Base-by-base conservation (phyloP, 2,888 invertebrate species). In the Trachelus stipa region DNA sequence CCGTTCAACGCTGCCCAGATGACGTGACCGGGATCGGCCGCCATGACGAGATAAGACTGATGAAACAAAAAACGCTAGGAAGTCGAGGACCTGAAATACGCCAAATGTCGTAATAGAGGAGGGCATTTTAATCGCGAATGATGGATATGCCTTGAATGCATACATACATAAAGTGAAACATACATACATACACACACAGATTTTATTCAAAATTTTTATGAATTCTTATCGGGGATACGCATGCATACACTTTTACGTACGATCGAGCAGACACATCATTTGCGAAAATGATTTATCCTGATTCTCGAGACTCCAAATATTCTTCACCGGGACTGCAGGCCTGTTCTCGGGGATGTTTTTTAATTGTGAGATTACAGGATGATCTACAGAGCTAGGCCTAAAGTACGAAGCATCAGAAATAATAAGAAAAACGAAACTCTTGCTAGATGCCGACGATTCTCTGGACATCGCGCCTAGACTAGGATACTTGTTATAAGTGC, bases 11-110 rank as follows among this genome's bases (percentile, higher is more conserved):
- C 90, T 37, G 89, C 89, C 34, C 89, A 90, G 84, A 89, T 89
- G 88, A 90, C 90, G 90, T 89, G 89, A 89, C 90, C 87, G 80
- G 86, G 79, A 78, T 84, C 80, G 80, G 82, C 84, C 81, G 84
- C 85, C 81, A 88, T 85, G 81, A 87, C 86, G 86, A 87, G 88
- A 90, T 89, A 89, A 90, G 90, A 90, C 90, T 90, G 90, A 90
- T 56, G 56, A 56, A 56, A 56, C 56, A 56, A 56, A 56, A 56
- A 23, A 23, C 23, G 56, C 56, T 23, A 56, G 56, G 56, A 56
- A 23, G 56, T 56, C 56, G 56, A 56, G 56, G 56, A 56, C 56
- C 23, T 56, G 56, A 56, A 56, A 56, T 56, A 56, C 56, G 56
- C 56, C 56, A 56, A 56, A 56, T 56, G 56, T 56, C 56, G 23